A percentile compares a stretch with the other conserved stretches of the same genome.
phyloP scores from a whole-genome alignment of 1,140 invertebrate genomes.

The Pseudomyrmex sp. region DNA sequence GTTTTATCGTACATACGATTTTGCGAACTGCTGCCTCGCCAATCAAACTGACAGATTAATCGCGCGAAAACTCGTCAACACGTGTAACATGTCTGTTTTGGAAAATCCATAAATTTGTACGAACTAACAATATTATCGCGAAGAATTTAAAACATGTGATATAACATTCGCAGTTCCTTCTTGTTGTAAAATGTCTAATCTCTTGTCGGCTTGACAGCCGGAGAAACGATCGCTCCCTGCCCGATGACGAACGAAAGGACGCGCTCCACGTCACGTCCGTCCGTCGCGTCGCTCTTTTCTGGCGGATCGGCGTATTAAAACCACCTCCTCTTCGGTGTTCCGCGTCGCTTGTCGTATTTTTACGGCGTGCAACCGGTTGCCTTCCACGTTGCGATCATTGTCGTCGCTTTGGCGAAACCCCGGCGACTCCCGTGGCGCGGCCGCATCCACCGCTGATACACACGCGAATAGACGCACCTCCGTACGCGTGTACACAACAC shows the following conservation, averaged over 20 bases:
- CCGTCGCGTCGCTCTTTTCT: conserved; percentile 68
- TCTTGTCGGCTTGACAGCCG: too few species aligned
- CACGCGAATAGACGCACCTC: conserved; percentile 17
- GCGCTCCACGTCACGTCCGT: conserved; percentile 55
- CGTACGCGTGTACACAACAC: neutral
- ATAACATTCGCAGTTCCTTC: too few species aligned
- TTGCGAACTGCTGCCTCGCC: conserved; percentile 43
- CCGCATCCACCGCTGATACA: conserved; percentile 47
- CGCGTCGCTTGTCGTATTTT: conserved; percentile 79
- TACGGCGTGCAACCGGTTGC: conserved; percentile 84
- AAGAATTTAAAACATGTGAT: too few species aligned
- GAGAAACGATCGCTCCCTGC: neutral
- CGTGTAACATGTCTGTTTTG: too few species aligned
- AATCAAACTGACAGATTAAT: conserved; percentile 30
- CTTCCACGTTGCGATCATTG: conserved; percentile 81
- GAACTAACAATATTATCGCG: too few species aligned
- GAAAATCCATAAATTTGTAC: too few species aligned
- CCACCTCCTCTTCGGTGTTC: conserved; percentile 75
- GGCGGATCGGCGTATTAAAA: conserved; percentile 74
- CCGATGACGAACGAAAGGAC: conserved; percentile 62
- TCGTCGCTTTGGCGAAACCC: conserved; percentile 83
- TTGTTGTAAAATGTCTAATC: too few species aligned
- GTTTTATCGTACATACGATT: conserved; percentile 59
- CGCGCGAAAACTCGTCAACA: neutral
- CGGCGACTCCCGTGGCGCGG: conserved; percentile 74